These are phyloP conservation scores for Phortica magna DNA, from an alignment of 2,888 invertebrate species.

Conservation along the genomic window DNA sequence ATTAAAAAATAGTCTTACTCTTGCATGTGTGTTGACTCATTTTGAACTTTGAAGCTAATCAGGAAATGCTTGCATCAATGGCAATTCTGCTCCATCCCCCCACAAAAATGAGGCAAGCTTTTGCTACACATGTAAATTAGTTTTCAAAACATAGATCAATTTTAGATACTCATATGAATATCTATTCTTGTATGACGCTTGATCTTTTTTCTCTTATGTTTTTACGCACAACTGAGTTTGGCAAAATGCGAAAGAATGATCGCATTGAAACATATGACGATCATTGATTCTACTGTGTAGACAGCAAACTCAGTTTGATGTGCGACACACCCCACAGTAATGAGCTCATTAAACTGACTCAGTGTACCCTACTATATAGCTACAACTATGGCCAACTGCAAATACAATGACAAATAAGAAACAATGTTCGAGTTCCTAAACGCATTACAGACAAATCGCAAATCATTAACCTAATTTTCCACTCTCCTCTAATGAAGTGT, in stretches of 20 bases:
- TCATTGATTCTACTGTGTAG: conserved; percentile 51
- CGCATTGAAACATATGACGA: conserved; percentile 59
- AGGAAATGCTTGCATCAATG: too few species aligned
- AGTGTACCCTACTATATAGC: conserved; percentile 11
- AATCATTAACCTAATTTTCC: conserved; percentile 40
- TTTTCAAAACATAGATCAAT: conserved; percentile 41
- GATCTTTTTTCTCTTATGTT: conserved; percentile 42
- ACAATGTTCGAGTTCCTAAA: not conserved
- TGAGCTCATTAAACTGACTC: conserved; percentile 53
- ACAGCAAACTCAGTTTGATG: conserved; percentile 35
- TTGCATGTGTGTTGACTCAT: too few species aligned
- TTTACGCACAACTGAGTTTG: conserved; percentile 59
- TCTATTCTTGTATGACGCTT: conserved; percentile 19
- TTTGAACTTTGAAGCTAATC: too few species aligned
- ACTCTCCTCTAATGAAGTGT: conserved; percentile 13
- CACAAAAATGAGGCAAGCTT: not conserved
- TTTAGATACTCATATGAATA: conserved; percentile 38
- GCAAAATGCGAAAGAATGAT: conserved; percentile 35
- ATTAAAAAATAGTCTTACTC: too few species aligned
- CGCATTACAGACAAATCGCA: conserved; percentile 15
- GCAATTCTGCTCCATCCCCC: not conserved
- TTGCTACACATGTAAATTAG: conserved; percentile 27
- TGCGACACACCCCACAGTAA: conserved; percentile 43
- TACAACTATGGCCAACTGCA: conserved; percentile 25
- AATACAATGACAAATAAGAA: conserved; percentile 1